Percentiles rank a stretch among this genome's conserved stretches.
Conservation (phyloP, 2,888 invertebrate species). For the Dynastes hyllus region DNA sequence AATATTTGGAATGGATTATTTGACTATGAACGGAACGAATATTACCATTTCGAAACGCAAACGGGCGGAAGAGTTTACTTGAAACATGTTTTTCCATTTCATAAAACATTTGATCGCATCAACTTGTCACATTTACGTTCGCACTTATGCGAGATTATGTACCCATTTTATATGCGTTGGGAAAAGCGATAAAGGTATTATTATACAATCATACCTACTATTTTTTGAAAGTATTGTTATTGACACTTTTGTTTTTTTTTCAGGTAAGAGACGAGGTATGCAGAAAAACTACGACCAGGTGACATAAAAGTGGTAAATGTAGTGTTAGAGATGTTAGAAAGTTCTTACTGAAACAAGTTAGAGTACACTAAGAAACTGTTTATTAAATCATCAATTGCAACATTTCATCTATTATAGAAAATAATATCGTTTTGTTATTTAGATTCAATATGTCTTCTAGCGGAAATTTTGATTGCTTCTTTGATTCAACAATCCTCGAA, state of each 20-base stretch:
- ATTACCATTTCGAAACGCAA: conserved; percentile 29
- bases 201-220: not conserved
- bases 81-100: conserved; percentile 39
- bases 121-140: conserved; percentile 36
- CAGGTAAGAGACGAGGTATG: conserved; percentile 41
- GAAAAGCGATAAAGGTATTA: not conserved
- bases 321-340: not conserved
- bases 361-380: too few relatives aligned
- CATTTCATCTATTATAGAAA: too few relatives aligned
- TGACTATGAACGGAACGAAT: conserved; percentile 39
- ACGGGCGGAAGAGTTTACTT: conserved; percentile 31
- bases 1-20: conserved; percentile 44
- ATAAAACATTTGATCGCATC: conserved; percentile 25
- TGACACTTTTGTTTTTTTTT: conserved; percentile 26
- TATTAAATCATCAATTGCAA: too few relatives aligned
- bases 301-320: conserved; percentile 19
- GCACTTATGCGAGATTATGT: conserved; percentile 25
- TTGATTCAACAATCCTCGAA: too few relatives aligned
- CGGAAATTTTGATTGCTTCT: too few relatives aligned
- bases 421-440: too few relatives aligned
- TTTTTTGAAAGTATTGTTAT: not conserved
- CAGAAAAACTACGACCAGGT: not conserved
- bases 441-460: too few relatives aligned
- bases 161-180: not conserved
- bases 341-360: too few relatives aligned